phyloP scores from a whole-genome alignment of 2,888 invertebrate genomes.

The Archips xylosteana region DNA sequence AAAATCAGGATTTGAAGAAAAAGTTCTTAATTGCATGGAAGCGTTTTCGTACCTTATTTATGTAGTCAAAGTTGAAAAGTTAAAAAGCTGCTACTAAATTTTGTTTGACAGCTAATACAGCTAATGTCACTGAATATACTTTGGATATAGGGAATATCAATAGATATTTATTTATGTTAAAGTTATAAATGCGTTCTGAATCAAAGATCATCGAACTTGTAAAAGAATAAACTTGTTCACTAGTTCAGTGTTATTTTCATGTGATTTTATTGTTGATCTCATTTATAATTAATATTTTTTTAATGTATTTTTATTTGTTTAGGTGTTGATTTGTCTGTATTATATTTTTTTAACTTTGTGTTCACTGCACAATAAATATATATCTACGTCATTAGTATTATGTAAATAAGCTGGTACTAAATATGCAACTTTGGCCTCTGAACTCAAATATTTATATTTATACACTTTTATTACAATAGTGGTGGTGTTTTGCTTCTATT shows the following conservation, averaged over 20 bases:
- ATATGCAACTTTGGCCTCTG: slow-evolving; percentile 32
- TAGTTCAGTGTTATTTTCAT: slow-evolving; percentile 1
- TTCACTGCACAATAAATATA: slow-evolving; percentile 28
- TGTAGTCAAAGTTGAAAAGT: too few relatives aligned
- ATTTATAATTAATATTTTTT: background rate
- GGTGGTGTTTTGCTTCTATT: slow-evolving; percentile 37
- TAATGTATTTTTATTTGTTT: slow-evolving; percentile 3
- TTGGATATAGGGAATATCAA: too few relatives aligned
- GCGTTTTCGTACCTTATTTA: background rate
- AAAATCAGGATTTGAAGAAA: background rate
- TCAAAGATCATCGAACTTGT: background rate
- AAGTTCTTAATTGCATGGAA: background rate
- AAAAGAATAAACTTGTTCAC: background rate
- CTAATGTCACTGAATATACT: too few relatives aligned
- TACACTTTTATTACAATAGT: slow-evolving; percentile 26
- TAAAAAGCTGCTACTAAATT: background rate
- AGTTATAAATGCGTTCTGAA: background rate
- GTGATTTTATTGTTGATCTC: slow-evolving; percentile 31
- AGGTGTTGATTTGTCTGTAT: slow-evolving; percentile 16
- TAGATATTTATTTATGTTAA: background rate
- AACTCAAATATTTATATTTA: slow-evolving; percentile 26
- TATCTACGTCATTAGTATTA: slow-evolving; percentile 17
- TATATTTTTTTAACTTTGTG: slow-evolving; percentile 25
- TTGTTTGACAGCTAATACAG: background rate
- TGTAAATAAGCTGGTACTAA: slow-evolving; percentile 36